Percentiles rank a stretch among this genome's conserved stretches.
phyloP scores from a whole-genome alignment of 2,797 vertebrate genomes.

The Catamblyrhynchus diadema region DNA sequence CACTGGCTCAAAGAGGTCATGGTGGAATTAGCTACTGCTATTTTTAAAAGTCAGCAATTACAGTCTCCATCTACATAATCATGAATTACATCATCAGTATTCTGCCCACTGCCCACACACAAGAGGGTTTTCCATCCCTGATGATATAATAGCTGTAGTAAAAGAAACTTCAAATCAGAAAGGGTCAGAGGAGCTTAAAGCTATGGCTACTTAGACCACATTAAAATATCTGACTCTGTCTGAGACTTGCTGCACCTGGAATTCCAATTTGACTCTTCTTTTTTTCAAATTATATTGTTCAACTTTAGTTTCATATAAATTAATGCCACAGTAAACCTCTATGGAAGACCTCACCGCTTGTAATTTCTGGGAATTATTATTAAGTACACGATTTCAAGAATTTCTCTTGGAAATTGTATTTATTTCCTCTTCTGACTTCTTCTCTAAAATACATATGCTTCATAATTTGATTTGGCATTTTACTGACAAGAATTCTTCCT shows the following conservation, averaged over 20 bases:
- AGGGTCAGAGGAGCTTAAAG: conserved; percentile 31
- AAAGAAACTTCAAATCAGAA: conserved; percentile 47
- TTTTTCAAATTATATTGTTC: not conserved
- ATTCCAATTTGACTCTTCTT: not conserved
- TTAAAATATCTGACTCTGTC: not conserved
- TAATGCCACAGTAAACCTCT: not conserved
- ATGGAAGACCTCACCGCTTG: not conserved
- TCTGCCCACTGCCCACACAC: not conserved
- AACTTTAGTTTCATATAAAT: not conserved
- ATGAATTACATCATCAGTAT: conserved; percentile 53
- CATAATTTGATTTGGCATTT: not conserved
- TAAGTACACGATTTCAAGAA: not conserved
- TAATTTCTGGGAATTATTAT: not conserved
- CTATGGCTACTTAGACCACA: not conserved
- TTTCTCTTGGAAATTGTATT: not conserved
- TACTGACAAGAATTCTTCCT: not conserved
- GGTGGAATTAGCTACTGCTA: conserved; percentile 25
- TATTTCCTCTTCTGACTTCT: not conserved
- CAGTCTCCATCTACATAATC: conserved; percentile 33
- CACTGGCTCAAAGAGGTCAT: conserved; percentile 10
- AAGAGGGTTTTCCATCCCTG: not conserved
- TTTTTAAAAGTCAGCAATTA: conserved; percentile 62
- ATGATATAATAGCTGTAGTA: conserved; percentile 24
- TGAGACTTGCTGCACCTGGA: not conserved
- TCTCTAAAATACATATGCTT: not conserved